Evolutionary conservation across 2,888 invertebrate species (phyloP).

Genomic region (Lasioglossum villosulum): DNA sequence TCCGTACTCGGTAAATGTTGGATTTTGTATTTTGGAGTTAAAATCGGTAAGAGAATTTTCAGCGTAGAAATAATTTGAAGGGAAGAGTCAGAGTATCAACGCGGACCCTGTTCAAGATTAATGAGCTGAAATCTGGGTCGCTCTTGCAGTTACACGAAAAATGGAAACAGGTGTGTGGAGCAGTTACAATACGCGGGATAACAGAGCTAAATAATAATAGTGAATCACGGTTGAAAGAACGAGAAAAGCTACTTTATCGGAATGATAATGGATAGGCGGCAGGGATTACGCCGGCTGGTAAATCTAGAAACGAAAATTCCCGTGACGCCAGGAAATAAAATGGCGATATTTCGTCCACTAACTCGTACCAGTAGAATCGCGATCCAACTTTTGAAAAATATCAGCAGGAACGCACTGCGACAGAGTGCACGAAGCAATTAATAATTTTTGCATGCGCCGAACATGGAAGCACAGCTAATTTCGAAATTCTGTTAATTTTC

Average conservation of each 20-base stretch:
- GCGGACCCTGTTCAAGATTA: constrained; percentile 2
- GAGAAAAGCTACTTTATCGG: constrained; percentile 15
- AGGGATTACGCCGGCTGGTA: constrained; percentile 3
- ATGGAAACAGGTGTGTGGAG: constrained; percentile 11
- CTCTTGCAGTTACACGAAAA: constrained; percentile 9
- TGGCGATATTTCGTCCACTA: not conserved
- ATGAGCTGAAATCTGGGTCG: constrained; percentile 5
- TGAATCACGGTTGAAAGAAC: constrained; percentile 9
- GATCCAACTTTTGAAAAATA: not conserved
- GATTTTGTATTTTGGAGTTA: not conserved
- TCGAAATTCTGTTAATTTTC: not conserved
- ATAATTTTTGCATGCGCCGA: not conserved
- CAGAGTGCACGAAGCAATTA: not conserved
- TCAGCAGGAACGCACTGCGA: not conserved
- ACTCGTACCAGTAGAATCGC: not conserved
- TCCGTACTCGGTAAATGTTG: not conserved
- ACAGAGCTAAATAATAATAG: constrained; percentile 20
- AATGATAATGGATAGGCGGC: constrained; percentile 11
- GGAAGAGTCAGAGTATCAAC: not conserved
- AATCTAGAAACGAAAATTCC: constrained; percentile 10
- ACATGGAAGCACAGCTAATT: not conserved
- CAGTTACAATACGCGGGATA: constrained; percentile 10
- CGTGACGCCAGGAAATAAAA: not conserved
- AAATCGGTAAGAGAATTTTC: not conserved
- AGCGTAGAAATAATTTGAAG: constrained; percentile 6